Evolutionary conservation across 2,888 invertebrate species (phyloP).

Genomic region (Cryptus armator): DNA sequence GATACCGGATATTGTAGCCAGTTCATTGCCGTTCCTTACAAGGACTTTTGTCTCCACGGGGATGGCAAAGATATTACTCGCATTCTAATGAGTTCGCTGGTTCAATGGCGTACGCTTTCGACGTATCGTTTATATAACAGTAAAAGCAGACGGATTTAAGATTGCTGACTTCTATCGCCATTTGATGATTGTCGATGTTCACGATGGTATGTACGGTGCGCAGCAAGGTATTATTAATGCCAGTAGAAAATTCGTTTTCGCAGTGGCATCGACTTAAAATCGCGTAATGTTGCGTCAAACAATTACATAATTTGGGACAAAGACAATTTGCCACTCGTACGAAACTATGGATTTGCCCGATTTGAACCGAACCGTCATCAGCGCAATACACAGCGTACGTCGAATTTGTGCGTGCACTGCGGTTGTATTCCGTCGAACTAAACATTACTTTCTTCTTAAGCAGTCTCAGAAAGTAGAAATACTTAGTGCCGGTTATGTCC

Average conservation of each 20-base stretch:
- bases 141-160: background rate
- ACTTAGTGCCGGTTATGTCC: background rate
- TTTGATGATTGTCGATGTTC: background rate
- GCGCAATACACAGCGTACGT: constrained; percentile 11
- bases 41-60: too few relatives aligned
- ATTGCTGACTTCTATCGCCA: background rate
- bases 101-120: background rate
- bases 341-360: constrained; percentile 29
- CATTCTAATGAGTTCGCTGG: background rate
- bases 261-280: background rate
- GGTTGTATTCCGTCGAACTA: constrained; percentile 1
- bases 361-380: background rate
- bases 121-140: background rate
- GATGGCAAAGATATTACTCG: background rate
- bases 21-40: too few relatives aligned
- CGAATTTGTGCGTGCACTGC: background rate
- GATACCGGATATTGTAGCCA: too few relatives aligned
- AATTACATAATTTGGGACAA: constrained; percentile 26
- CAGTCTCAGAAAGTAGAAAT: constrained; percentile 13
- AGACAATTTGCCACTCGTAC: constrained; percentile 15
- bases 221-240: background rate
- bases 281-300: constrained; percentile 8
- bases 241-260: background rate
- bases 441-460: constrained; percentile 10
- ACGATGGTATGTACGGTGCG: background rate